Percentiles rank a stretch among this genome's conserved stretches.
These are phyloP conservation scores for Yponomeuta plumbellus DNA, from an alignment of 2,888 invertebrate species.

Conservation along the genomic window DNA sequence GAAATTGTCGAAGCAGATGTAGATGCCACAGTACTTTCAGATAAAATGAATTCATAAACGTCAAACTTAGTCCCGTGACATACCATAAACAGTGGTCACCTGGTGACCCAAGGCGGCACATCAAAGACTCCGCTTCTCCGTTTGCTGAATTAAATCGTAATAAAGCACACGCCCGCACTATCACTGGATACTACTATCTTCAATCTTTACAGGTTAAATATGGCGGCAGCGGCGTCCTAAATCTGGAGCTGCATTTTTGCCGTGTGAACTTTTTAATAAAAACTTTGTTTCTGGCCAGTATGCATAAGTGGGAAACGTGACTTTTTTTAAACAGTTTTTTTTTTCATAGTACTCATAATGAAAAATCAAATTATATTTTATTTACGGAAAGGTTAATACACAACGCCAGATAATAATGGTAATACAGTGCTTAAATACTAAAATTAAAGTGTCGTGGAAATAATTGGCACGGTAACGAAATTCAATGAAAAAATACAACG, in stretches of 20 bases:
- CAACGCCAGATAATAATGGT: too few relatives aligned
- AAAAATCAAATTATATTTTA: too few relatives aligned
- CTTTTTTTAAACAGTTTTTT: too few relatives aligned
- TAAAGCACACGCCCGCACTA: slow-evolving; percentile 52
- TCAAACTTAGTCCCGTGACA: background rate
- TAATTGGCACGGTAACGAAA: too few relatives aligned
- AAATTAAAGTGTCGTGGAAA: too few relatives aligned
- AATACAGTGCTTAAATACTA: too few relatives aligned
- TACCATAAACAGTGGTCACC: slow-evolving; percentile 28
- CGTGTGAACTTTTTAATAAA: slow-evolving; percentile 43
- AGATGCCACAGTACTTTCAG: too few relatives aligned
- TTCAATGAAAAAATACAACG: too few relatives aligned
- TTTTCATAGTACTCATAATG: too few relatives aligned
- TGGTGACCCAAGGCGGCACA: slow-evolving; percentile 52
- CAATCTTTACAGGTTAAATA: slow-evolving; percentile 27
- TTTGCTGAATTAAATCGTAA: slow-evolving; percentile 71
- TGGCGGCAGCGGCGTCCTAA: slow-evolving; percentile 21
- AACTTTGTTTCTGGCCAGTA: slow-evolving; percentile 29
- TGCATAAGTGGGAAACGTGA: too few relatives aligned
- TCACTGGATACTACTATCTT: slow-evolving; percentile 25
- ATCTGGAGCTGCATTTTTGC: slow-evolving; percentile 35
- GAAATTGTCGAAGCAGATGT: too few relatives aligned
- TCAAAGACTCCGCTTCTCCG: slow-evolving; percentile 55
- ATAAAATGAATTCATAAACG: slow-evolving; percentile 14
- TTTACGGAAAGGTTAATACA: too few relatives aligned